Evolutionary conservation across 2,113 vertebrate genomes (phyloP).

Genomic region (Tyto alba): DNA sequence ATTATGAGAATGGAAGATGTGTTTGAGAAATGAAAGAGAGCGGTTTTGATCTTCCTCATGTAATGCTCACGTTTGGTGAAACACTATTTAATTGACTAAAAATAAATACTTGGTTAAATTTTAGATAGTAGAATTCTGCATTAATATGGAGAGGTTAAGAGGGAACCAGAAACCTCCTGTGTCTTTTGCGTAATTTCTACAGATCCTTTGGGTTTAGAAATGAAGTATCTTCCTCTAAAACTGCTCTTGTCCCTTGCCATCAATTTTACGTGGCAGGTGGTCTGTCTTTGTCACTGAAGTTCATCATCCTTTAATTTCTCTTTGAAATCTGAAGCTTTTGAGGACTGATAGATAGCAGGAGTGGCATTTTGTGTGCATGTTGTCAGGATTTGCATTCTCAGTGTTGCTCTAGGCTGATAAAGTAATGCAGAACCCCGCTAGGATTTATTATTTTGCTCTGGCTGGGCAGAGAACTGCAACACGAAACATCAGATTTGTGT

Average conservation of each 20-base stretch:
- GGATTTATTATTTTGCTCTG: fast-evolving
- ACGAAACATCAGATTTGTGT: fast-evolving
- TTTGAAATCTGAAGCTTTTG: fast-evolving
- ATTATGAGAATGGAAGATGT: neutral
- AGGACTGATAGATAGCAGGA: neutral
- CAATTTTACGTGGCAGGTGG: fast-evolving
- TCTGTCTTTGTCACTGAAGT: neutral
- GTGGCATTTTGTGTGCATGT: fast-evolving
- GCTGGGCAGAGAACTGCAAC: neutral
- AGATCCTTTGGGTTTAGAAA: neutral
- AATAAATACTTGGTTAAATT: neutral
- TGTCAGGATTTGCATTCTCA: neutral
- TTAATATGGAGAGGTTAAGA: neutral
- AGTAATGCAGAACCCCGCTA: neutral
- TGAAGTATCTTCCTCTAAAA: neutral
- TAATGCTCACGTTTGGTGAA: fast-evolving
- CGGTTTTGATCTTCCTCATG: neutral
- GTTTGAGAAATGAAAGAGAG: neutral
- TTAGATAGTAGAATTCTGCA: neutral
- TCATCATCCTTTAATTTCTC: neutral
- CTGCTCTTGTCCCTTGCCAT: neutral
- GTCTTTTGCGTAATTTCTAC: neutral
- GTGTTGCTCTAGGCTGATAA: fast-evolving
- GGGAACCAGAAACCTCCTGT: neutral
- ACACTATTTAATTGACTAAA: neutral